Percentiles rank a stretch among this genome's conserved stretches.
Evolutionary conservation across 2,113 vertebrate species (phyloP).

Genomic region (Sialia sialis): DNA sequence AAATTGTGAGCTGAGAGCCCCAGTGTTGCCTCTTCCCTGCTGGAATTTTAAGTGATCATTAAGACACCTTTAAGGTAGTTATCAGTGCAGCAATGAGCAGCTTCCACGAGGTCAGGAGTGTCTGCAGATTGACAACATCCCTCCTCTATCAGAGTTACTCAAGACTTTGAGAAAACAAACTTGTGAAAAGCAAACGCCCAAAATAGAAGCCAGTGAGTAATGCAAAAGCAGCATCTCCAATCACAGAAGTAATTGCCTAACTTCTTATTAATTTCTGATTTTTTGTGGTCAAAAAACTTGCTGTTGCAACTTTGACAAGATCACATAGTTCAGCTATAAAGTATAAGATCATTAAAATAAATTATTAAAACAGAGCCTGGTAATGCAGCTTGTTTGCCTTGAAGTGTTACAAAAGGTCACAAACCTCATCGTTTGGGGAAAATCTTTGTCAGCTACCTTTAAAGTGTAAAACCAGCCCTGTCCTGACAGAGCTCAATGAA

Average conservation of each 20-base stretch:
- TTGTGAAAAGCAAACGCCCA: background rate
- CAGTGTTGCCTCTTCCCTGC: background rate
- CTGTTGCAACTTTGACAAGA: background rate
- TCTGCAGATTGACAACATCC: background rate
- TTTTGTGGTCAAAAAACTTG: background rate
- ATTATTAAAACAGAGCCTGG: background rate
- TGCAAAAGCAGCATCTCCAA: background rate
- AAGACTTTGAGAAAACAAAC: background rate
- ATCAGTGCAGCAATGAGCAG: background rate
- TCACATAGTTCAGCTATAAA: background rate
- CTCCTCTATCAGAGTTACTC: background rate
- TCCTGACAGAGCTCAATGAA: background rate
- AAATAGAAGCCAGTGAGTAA: background rate
- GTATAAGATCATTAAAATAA: background rate
- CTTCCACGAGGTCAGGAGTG: background rate
- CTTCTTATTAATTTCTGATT: background rate
- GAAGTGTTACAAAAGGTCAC: background rate
- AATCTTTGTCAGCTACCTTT: background rate
- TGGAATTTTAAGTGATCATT: constrained; percentile 33
- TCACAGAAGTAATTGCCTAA: background rate
- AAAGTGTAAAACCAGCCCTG: constrained; percentile 51
- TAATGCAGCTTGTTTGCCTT: background rate
- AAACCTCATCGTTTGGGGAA: background rate
- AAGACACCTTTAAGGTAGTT: background rate
- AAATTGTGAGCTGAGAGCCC: background rate